Percentiles rank a stretch among this genome's conserved stretches.
These are phyloP conservation scores for Rutilus rutilus DNA, from an alignment of 2,113 vertebrate species.

Conservation along the genomic window DNA sequence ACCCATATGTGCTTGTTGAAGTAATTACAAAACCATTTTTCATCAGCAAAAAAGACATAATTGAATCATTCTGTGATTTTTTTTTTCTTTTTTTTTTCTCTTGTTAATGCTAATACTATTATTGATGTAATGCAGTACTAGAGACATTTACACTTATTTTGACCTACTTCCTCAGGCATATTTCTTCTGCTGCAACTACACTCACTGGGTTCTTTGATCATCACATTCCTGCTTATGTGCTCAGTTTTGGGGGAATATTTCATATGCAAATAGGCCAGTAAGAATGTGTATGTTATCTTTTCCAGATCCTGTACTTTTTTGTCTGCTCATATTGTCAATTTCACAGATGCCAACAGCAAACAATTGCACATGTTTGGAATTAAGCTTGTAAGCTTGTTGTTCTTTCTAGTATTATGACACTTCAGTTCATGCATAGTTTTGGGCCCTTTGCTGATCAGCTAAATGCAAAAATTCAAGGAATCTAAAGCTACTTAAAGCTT, in stretches of 20 bases:
- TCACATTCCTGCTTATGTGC: background rate
- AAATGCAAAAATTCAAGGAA: background rate
- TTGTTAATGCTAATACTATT: background rate
- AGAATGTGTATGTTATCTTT: conserved; percentile 2
- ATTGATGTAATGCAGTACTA: conserved; percentile 54
- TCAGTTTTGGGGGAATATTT: background rate
- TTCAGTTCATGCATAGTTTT: background rate
- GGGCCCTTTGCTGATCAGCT: background rate
- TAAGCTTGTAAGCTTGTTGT: background rate
- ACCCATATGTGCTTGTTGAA: background rate
- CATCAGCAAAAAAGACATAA: background rate
- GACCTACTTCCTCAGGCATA: conserved; percentile 15
- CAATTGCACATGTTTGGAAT: background rate
- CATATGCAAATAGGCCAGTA: conserved; percentile 5
- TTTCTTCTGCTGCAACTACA: background rate
- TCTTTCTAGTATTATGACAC: background rate
- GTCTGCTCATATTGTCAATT: background rate
- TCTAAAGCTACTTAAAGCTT: background rate
- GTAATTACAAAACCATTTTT: background rate
- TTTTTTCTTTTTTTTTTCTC: no score
- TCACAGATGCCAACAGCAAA: background rate
- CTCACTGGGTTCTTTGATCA: background rate
- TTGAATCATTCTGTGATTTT: background rate
- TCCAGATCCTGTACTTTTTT: background rate
- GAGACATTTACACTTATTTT: conserved; percentile 51